Base-by-base conservation (phyloP, 2,113 vertebrate species). In the Lucifuga dentata region DNA sequence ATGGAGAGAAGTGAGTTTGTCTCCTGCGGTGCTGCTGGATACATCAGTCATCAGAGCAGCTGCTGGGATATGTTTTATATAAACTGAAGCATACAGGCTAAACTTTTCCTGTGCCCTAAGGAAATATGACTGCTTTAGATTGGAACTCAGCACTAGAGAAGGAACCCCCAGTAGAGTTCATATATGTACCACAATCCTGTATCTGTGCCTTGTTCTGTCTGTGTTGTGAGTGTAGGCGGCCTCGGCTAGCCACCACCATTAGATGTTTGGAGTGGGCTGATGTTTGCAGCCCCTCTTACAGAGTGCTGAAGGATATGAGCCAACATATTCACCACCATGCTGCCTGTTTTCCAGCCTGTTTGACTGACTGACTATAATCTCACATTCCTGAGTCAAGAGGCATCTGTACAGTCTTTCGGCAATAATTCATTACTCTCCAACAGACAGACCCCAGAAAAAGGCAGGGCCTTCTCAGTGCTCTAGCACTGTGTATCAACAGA, bases 121-220 rank as follows among this genome's bases (percentile, higher is more conserved):
- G 90, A 91, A 91, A 92, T 83, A 87, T 87, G 88, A 92, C 83
- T 89, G 82, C 88, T 87, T 74, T 73, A 65, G 84, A 89, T 81
- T 91, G 91, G 87, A 90, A 89, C 90, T 87, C 69, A 5, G 77
- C 46, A 53, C 69, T 67, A 45, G 73, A 83, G 76, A 76, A 81
- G 75, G 80, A 85, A 86, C 85, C 78, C 86, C 89, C 87, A 86
- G 82, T 61, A 87, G 85, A 83, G 85, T 89, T 89, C 73, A 80
- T 87, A 81, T 57, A 73, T 88, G 85, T 73, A 75, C 75, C 78
- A 61, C 81, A 80, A 13, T 75, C 59, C 67, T 41, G 75, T 56
- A 83, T 70, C 86, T 88, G 77, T 62, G 73, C 83, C 86, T 78
- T 74, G 84, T 80, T 74, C 84, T 36, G 79, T 87, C 81, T 81